Evolutionary conservation across 2,113 vertebrate genomes (phyloP), one percentile per base, ranked within the genome.

Genomic region (Alexandromys fortis): DNA sequence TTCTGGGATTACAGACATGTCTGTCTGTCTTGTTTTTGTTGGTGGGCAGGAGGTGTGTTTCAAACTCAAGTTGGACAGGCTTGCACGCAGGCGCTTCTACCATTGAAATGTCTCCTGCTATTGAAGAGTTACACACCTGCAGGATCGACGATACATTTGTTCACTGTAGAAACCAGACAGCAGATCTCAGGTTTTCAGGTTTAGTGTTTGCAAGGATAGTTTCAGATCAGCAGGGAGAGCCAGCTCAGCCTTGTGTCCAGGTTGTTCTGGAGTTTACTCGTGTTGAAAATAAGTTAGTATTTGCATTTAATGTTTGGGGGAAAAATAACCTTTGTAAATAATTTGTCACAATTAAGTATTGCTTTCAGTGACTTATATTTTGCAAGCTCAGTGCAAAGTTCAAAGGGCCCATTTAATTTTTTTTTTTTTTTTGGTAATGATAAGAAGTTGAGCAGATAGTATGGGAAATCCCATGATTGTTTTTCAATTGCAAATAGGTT

Each of bases 331-430:
- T 87, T 55, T 28, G 17, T 63, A 76, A 87, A 75, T 88, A 76
- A 45, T n/a, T 65, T 33, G 12, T 11, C 70, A 58, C 65, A 7
- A 58, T 76, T 76, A 93, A 55, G 26, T 89, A 93, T 92, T 91
- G 63, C 76, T 97, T 92, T 68, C 55, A 86, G 17, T 79, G 72
- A 49, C 16, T 96, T 95, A 3, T 75, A 47, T 85, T 92, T 96
- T 45, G 83, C 19, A 92, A 8, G 73, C 61, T 76, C 78, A 68
- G 35, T 61, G 89, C 68, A 24, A 52, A 91, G 45, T 78, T 94
- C 35, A 90, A 70, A 91, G 7, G 30, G 72, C 24, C 38, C 35
- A 6, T 67, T 95, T 79, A 22, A 24, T 42, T 38, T 68, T 75
- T 92, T 58, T 42, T 92, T 58, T 42, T n/a, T n/a, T 28, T 65